A percentile compares a stretch with the other conserved stretches of the same genome.
Evolutionary conservation across 2,797 vertebrate species (phyloP).

Genomic region (Poeciliopsis infans): DNA sequence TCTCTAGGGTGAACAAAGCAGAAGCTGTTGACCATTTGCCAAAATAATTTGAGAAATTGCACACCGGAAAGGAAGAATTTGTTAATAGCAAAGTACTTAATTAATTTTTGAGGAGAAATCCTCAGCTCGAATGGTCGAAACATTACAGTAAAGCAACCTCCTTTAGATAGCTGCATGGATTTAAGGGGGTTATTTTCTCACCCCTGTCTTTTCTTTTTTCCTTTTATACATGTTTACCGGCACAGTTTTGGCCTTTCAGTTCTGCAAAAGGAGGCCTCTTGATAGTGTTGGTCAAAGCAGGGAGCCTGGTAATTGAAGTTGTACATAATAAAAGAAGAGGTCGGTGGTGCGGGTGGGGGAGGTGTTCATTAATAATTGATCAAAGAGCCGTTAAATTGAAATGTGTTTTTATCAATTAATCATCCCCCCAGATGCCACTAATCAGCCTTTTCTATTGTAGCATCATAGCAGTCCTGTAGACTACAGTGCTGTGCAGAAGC

Average conservation of each 20-base stretch:
- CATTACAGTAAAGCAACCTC: slow-evolving; percentile 5
- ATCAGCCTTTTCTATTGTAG: slow-evolving; percentile 70
- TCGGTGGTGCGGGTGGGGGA: background rate
- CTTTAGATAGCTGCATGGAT: slow-evolving; percentile 2
- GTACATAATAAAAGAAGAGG: slow-evolving; percentile 67
- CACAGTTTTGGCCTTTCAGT: slow-evolving; percentile 27
- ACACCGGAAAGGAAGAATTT: slow-evolving; percentile 54
- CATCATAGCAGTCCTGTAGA: slow-evolving; percentile 62
- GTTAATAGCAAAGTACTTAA: slow-evolving; percentile 50
- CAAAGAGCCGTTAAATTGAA: slow-evolving; percentile 79
- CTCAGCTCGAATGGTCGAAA: slow-evolving; percentile 21
- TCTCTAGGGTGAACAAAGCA: slow-evolving; percentile 54
- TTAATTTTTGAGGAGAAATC: slow-evolving; percentile 45
- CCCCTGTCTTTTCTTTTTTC: slow-evolving; percentile 1
- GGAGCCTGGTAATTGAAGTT: slow-evolving; percentile 68
- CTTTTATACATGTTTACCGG: slow-evolving; percentile 7
- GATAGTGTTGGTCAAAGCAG: slow-evolving; percentile 49
- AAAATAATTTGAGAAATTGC: slow-evolving; percentile 49
- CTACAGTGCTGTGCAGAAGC: slow-evolving; percentile 52
- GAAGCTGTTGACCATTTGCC: slow-evolving; percentile 64
- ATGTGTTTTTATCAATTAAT: slow-evolving; percentile 82
- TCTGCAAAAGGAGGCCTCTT: slow-evolving; percentile 36
- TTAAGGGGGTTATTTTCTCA: slow-evolving; percentile 16
- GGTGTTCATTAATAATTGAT: slow-evolving; percentile 78
- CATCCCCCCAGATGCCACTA: slow-evolving; percentile 75